These are phyloP conservation scores for Lycophotia porphyrea DNA, from an alignment of 2,888 invertebrate genomes.

Conservation along the genomic window DNA sequence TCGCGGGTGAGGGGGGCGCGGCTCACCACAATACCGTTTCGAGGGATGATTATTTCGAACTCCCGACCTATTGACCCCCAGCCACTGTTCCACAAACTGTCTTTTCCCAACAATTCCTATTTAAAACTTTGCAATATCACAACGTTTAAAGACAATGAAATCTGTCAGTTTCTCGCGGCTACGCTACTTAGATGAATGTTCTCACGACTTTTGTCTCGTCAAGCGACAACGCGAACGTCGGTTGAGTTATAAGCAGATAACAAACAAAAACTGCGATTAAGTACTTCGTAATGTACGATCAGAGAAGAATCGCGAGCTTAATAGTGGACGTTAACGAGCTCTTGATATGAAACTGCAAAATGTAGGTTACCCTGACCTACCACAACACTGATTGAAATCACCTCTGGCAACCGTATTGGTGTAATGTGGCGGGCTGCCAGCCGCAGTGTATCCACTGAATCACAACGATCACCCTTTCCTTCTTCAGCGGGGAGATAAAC, in stretches of 20 bases:
- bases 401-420: not conserved
- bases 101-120: conserved; percentile 21
- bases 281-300: not conserved
- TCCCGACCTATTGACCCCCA: conserved; percentile 26
- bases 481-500: not conserved
- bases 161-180: conserved; percentile 14
- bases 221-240: not conserved
- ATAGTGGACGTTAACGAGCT: not conserved
- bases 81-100: conserved; percentile 27
- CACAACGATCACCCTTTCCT: not conserved
- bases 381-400: conserved; percentile 8
- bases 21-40: conserved; percentile 29
- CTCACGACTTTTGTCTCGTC: not conserved
- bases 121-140: conserved; percentile 15
- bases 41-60: conserved; percentile 36
- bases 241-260: not conserved
- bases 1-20: no score
- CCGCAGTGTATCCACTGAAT: not conserved
- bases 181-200: conserved; percentile 25
- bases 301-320: not conserved
- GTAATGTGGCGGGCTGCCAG: conserved; percentile 7
- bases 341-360: not conserved
- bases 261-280: not conserved
- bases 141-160: conserved; percentile 16
- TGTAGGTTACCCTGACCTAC: not conserved